phyloP scores from a whole-genome alignment of 2,888 invertebrate species.

The Apamea sordens region DNA sequence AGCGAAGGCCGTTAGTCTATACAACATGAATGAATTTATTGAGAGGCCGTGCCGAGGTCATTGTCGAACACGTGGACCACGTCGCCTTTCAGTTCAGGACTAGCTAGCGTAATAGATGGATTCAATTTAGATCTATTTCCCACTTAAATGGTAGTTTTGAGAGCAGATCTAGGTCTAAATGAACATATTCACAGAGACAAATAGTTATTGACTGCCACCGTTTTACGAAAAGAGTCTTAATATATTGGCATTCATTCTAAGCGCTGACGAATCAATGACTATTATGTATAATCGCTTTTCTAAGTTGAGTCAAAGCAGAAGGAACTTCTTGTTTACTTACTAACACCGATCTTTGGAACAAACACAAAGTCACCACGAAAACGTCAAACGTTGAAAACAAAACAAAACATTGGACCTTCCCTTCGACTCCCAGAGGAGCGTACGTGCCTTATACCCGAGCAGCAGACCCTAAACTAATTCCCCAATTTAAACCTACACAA shows the following conservation, averaged over 20 bases:
- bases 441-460: constrained; percentile 67
- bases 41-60: constrained; percentile 69
- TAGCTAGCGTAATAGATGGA: constrained; percentile 33
- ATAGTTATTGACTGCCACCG: neutral
- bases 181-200: neutral
- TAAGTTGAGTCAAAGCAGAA: neutral
- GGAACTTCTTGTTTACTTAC: too few relatives aligned
- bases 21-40: constrained; percentile 74
- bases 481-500: constrained; percentile 68
- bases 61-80: constrained; percentile 37
- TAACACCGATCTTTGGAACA: neutral
- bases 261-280: neutral
- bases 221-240: neutral
- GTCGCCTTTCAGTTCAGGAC: constrained; percentile 42
- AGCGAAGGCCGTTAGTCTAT: constrained; percentile 70
- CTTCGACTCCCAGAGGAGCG: constrained; percentile 62
- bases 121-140: constrained; percentile 31
- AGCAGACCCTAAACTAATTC: constrained; percentile 72
- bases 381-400: constrained; percentile 22
- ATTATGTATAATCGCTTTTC: neutral
- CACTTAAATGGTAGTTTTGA: neutral
- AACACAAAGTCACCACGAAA: constrained; percentile 20
- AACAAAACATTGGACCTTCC: constrained; percentile 45
- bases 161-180: constrained; percentile 8
- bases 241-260: neutral